Base-by-base conservation (phyloP, 2,797 vertebrate genomes). In the Epinephelus coioides region DNA sequence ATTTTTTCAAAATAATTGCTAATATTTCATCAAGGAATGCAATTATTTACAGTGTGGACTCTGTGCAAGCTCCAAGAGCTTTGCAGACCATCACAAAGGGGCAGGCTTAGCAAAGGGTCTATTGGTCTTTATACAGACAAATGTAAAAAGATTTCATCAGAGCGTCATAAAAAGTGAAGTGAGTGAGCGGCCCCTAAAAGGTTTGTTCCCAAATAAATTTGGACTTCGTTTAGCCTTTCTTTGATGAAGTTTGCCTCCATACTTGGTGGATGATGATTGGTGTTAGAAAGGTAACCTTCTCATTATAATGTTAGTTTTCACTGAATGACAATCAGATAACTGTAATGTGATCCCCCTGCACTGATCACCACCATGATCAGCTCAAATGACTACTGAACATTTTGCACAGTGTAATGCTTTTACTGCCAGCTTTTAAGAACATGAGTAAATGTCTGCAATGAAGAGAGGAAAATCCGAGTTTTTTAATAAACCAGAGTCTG, bases 351-450 rank as follows among this genome's bases (percentile, higher is more conserved):
- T 71, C 69, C 43, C 13, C 23, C 38, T 8, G n/a, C 57, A 44
- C 51, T 75, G 74, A 71, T 75, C 43, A 51, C 62, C 25, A 18
- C 55, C 23, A 46, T 1, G 17, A 60, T 77, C 56, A 64, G 46
- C 77, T 70, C 59, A 64, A 56, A 71, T 73, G 38, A 70, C 50
- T 55, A 30, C 60, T 82, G 60, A 50, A 65, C 27, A 19, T 69
- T 60, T 40, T 61, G 30, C 56, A 78, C 0, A 8, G 3, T 74
- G 44, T 67, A 59, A 75, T 40, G 47, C 51, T 80, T 40, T 54
- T 64, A 68, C 5, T 38, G 59, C 49, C 8, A 59, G n/a, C 25
- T 71, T 64, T 55, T 19, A 56, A 2, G 1, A 63, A 61, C 34
- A 15, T 25, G 12, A 63, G 61, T 54, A 23, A 67, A 60, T 6